phyloP scores from a whole-genome alignment of 2,888 invertebrate genomes.

The Yponomeuta malinellus region DNA sequence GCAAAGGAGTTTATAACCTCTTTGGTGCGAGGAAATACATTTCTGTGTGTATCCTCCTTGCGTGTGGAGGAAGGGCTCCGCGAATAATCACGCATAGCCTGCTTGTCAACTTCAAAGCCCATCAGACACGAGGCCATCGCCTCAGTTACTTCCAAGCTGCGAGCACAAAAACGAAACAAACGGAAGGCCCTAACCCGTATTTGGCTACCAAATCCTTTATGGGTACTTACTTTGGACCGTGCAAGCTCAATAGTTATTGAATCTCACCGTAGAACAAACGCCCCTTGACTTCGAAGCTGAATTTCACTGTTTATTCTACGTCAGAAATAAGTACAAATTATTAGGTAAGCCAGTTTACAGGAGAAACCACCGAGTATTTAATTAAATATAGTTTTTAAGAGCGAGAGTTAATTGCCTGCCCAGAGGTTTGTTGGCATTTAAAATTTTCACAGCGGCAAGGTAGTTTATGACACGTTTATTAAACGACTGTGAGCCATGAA shows the following conservation, averaged over 20 bases:
- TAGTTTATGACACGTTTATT: background rate
- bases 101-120: constrained; percentile 37
- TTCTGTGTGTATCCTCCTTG: background rate
- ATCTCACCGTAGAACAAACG: no score
- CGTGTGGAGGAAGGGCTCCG: background rate
- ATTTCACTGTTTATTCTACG: no score
- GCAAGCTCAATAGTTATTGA: no score
- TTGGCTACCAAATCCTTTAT: background rate
- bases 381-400: constrained; percentile 7
- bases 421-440: background rate
- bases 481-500: background rate
- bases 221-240: no score
- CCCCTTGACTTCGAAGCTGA: no score
- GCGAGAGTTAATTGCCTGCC: constrained; percentile 6
- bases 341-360: background rate
- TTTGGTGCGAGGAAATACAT: background rate
- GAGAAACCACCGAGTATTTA: background rate
- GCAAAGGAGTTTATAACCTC: no score
- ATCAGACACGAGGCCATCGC: constrained; percentile 27
- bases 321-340: background rate
- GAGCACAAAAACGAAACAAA: background rate
- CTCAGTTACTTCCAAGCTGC: constrained; percentile 22
- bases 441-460: background rate
- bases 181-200: background rate
- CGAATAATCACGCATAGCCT: constrained; percentile 24